A percentile compares a stretch with the other conserved stretches of the same genome.
These are phyloP conservation scores for Adrianichthys oophorus DNA, from an alignment of 2,797 vertebrate species.

Conservation along the genomic window DNA sequence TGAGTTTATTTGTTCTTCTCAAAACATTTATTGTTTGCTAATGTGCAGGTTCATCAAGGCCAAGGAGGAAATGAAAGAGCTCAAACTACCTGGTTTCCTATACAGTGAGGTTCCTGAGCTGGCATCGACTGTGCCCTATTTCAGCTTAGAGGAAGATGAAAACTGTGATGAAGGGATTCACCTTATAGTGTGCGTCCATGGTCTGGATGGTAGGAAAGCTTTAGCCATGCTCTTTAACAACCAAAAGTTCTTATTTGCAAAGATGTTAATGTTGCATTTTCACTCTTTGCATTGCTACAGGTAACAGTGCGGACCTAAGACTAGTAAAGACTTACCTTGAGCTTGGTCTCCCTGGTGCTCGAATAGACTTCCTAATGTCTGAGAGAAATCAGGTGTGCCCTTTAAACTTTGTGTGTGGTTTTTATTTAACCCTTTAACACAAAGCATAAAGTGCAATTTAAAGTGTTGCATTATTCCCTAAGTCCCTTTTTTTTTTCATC, in stretches of 20 bases:
- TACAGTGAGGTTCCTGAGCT: constrained; percentile 92
- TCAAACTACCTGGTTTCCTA: constrained; percentile 93
- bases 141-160: constrained; percentile 93
- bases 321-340: constrained; percentile 98
- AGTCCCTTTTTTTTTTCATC: too few species aligned
- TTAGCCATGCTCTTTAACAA: background rate
- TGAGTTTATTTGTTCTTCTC: constrained; percentile 9
- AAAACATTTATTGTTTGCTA: constrained; percentile 19
- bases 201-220: constrained; percentile 87
- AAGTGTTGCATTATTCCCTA: too few species aligned
- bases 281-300: constrained; percentile 59
- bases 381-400: constrained; percentile 92
- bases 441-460: too few species aligned
- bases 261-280: background rate
- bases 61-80: constrained; percentile 93
- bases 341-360: constrained; percentile 92
- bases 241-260: background rate
- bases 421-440: too few species aligned
- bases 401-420: background rate
- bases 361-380: constrained; percentile 98
- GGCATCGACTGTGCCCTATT: constrained; percentile 93
- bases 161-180: constrained; percentile 91
- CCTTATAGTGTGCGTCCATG: constrained; percentile 96
- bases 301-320: constrained; percentile 96
- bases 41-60: constrained; percentile 89